phyloP scores from a whole-genome alignment of 2,113 vertebrate species.

The Gnathonemus echidnorhynchus region DNA sequence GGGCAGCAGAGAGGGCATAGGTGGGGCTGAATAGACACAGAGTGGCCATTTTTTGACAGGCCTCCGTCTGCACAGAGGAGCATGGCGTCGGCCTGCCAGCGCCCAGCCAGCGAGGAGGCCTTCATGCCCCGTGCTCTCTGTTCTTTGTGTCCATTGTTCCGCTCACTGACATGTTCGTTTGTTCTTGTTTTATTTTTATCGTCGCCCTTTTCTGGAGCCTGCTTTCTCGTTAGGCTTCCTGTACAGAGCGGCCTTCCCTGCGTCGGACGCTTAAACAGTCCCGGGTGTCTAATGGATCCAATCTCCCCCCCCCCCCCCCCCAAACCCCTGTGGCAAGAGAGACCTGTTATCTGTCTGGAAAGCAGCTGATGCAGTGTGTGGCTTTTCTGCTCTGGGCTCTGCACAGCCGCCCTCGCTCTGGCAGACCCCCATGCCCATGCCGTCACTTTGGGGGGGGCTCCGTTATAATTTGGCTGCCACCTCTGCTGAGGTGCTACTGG shows the following conservation, averaged over 20 bases:
- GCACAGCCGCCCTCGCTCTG: background rate
- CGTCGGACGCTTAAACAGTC: background rate
- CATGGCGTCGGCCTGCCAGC: background rate
- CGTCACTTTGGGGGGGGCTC: background rate
- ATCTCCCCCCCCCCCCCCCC: background rate
- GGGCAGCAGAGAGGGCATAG: background rate
- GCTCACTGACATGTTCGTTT: background rate
- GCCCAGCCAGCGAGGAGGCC: background rate
- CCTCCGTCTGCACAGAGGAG: background rate
- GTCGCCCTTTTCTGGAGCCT: background rate
- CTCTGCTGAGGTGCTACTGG: background rate
- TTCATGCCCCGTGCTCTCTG: background rate
- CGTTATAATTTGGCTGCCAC: background rate
- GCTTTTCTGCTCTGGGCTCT: background rate
- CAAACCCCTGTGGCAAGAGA: background rate
- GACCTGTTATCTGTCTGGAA: background rate
- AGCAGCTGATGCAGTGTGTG: background rate
- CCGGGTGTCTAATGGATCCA: background rate
- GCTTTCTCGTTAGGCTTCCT: background rate
- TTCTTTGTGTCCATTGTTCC: background rate
- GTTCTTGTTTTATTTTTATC: background rate
- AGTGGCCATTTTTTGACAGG: background rate
- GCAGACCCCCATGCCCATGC: background rate
- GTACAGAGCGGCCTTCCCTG: background rate
- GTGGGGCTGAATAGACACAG: background rate